A percentile compares a stretch with the other conserved stretches of the same genome.
phyloP scores from a whole-genome alignment of 2,113 vertebrate genomes.

The Tringa solitaria region DNA sequence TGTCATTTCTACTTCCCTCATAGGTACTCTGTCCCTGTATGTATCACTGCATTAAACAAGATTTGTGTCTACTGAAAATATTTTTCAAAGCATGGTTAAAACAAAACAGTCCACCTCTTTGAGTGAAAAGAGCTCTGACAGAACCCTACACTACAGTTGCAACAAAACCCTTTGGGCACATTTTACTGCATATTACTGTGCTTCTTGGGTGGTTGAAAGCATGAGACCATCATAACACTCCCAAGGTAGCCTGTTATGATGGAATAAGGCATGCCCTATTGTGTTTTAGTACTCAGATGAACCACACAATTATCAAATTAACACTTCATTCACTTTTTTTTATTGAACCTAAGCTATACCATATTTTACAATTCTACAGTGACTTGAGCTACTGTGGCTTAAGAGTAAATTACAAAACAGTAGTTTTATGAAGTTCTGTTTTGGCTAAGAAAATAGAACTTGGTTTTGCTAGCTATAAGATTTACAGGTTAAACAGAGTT shows the following conservation, averaged over 20 bases:
- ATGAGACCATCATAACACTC: not conserved
- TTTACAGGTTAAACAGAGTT: not conserved
- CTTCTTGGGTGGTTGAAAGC: not conserved
- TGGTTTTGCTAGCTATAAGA: not conserved
- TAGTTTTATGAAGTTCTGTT: not conserved
- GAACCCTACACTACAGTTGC: not conserved
- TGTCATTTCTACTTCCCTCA: not conserved
- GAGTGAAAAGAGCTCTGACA: not conserved
- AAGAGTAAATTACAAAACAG: not conserved
- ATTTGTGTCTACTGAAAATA: not conserved
- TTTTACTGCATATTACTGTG: not conserved
- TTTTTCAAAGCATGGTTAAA: not conserved
- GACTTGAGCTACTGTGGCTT: not conserved
- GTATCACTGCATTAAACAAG: not conserved
- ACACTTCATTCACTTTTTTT: not conserved
- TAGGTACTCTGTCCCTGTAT: not conserved
- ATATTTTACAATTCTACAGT: not conserved
- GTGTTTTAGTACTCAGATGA: not conserved
- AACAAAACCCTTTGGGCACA: not conserved
- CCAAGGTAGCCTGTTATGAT: not conserved
- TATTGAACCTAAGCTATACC: not conserved
- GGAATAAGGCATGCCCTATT: not conserved
- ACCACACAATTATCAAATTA: conserved; percentile 36
- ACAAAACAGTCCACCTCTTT: not conserved
- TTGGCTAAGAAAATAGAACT: not conserved